Conservation (phyloP, 1,140 invertebrate species). For the Holcopasites calliopsidis region DNA sequence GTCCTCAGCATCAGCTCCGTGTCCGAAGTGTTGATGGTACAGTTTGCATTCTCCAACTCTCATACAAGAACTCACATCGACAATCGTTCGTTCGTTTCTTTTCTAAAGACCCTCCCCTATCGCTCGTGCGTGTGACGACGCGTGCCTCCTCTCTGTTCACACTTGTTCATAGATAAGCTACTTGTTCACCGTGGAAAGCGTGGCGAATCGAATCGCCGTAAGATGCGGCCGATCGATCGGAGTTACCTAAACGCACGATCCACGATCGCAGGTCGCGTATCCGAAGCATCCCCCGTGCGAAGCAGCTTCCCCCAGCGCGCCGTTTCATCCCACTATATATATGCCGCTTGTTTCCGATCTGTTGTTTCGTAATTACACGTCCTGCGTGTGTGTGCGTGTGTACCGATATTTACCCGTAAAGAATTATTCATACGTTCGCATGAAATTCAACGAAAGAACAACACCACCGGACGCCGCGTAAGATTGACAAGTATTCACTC, state of each 20-base stretch:
- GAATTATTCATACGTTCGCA: conserved; percentile 3
- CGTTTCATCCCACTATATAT: conserved; percentile 41
- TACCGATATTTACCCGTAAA: neutral
- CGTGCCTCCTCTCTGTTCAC: conserved; percentile 11
- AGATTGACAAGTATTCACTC: conserved; percentile 23
- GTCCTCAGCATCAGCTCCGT: conserved; percentile 99
- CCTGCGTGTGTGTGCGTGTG: neutral
- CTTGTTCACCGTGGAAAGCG: conserved; percentile 7
- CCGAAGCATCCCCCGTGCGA: neutral
- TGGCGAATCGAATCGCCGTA: neutral
- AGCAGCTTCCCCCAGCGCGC: conserved; percentile 25
- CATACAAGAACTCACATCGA: conserved; percentile 68
- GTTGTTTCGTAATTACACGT: conserved; percentile 25
- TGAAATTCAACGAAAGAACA: conserved; percentile 25
- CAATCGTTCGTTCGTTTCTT: conserved; percentile 46
- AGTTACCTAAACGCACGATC: conserved; percentile 21
- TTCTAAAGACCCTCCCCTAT: conserved; percentile 12
- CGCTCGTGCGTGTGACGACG: neutral
- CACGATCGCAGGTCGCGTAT: neutral
- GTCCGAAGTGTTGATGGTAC: conserved; percentile 99
- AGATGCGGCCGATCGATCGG: neutral
- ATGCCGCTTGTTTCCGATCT: conserved; percentile 56
- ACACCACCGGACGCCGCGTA: neutral
- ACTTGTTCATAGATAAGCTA: neutral
- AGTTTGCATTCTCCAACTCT: conserved; percentile 77